Evolutionary conservation across 2,888 invertebrate species (phyloP).

Genomic region (Heliothis peltigera): DNA sequence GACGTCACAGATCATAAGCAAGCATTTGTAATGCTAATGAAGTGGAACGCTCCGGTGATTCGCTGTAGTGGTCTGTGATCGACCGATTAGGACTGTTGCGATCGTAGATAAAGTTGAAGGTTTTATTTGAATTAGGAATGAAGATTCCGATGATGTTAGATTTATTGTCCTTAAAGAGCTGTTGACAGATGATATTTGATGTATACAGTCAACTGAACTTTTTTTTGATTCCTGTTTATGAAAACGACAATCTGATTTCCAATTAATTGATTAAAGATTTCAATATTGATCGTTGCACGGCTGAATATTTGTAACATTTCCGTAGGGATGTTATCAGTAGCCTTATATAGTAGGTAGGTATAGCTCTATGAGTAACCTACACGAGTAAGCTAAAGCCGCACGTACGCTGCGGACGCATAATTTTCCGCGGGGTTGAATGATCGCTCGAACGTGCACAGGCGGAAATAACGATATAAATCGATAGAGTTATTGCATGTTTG

Average conservation of each 20-base stretch:
- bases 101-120: slow-evolving; percentile 25
- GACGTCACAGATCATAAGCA: slow-evolving; percentile 72
- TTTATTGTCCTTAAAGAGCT: no score
- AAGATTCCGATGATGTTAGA: neutral
- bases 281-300: slow-evolving; percentile 14
- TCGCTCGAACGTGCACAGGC: slow-evolving; percentile 34
- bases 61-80: slow-evolving; percentile 38
- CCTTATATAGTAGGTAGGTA: slow-evolving; percentile 18
- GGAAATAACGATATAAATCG: slow-evolving; percentile 50
- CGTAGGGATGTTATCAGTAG: slow-evolving; percentile 16
- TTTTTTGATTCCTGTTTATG: neutral
- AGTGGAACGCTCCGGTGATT: slow-evolving; percentile 60
- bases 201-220: no score
- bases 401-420: slow-evolving; percentile 57
- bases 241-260: neutral
- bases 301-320: slow-evolving; percentile 37
- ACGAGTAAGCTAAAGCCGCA: slow-evolving; percentile 28
- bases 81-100: slow-evolving; percentile 18
- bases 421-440: slow-evolving; percentile 63
- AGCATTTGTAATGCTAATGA: slow-evolving; percentile 75
- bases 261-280: slow-evolving; percentile 8
- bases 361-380: slow-evolving; percentile 25
- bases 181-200: no score
- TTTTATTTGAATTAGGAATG: slow-evolving; percentile 16
- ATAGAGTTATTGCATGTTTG: slow-evolving; percentile 49